phyloP scores from a whole-genome alignment of 2,113 vertebrate species.

The Toxostoma redivivum region DNA sequence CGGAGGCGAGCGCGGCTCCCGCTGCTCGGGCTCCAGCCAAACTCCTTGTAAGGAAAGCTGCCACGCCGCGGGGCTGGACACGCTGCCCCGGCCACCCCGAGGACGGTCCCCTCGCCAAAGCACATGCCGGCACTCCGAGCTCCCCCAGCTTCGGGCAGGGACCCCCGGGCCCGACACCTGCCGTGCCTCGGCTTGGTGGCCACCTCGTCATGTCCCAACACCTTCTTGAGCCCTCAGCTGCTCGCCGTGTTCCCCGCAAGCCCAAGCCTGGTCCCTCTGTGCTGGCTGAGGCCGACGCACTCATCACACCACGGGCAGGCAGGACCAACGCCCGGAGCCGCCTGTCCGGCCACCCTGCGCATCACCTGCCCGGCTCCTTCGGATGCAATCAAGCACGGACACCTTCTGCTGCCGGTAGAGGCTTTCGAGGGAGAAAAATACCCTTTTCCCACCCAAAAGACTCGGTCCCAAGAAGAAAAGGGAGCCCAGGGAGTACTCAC shows the following conservation, averaged over 20 bases:
- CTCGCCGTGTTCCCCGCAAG: background rate
- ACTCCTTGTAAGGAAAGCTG: conserved; percentile 76
- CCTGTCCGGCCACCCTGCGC: background rate
- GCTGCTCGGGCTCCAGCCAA: conserved; percentile 39
- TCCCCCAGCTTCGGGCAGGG: background rate
- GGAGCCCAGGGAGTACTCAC: background rate
- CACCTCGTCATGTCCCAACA: background rate
- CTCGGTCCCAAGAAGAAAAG: background rate
- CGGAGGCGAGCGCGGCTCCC: background rate
- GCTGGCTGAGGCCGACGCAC: background rate
- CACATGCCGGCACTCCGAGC: background rate
- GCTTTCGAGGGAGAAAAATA: background rate
- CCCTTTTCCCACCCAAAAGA: background rate
- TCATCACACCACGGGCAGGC: background rate
- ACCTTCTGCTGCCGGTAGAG: background rate
- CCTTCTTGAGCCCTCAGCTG: background rate
- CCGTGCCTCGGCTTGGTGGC: accelerated
- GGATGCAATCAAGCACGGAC: accelerated
- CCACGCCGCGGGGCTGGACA: conserved; percentile 30
- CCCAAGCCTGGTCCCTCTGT: background rate
- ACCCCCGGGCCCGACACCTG: accelerated
- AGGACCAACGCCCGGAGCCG: background rate
- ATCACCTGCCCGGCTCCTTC: background rate
- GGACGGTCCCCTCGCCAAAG: background rate
- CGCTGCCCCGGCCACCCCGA: background rate